Evolutionary conservation across 2,888 invertebrate species (phyloP), one percentile per base, ranked within the genome.

Genomic region (Mesorhabditis belari): DNA sequence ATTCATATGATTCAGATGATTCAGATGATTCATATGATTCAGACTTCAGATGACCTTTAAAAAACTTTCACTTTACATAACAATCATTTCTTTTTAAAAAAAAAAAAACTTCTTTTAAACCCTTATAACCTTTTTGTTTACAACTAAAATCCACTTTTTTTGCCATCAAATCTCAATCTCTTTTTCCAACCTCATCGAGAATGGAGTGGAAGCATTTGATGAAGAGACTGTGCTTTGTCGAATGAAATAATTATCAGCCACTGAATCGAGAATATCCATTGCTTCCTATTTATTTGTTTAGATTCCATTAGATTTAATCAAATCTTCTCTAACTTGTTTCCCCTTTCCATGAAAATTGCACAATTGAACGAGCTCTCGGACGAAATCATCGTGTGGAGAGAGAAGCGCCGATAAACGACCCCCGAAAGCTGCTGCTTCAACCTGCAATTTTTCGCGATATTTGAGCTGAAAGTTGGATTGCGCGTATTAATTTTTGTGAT

Each of bases 341-440:
- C 69, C 67, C 61, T 78, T 78, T 49, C 77, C 77, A 58, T 77
- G 70, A 49, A 71, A 70, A 55, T 71, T 76, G 55, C 74, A 68
- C 26, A 79, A 63, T 55, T 78, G 75, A 9, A 77, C 65, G 49
- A 79, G 65, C 61, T 79, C 79, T 3, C 76, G 60, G 6, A 70
- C 58, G 59, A 79, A 79, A 25, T 79, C 79, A 53, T 79, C 79
- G 27, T 71, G 58, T 2, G 63, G 60, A 5, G 70, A 63, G 17
- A 65, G 23, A 17, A 63, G 57, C 12, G 61, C 60, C 6, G 63
- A 57, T 0, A 67, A 56, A 5, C 68, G 62, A 49, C 58, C 61
- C 5, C 35, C 60, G 19, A 52, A 35, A n/a, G n/a, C n/a, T n/a
- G n/a, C n/a, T n/a, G 29, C 27, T 9, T n/a, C 49, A 25, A 3